Conservation (phyloP, 2,888 invertebrate genomes). For the Drosophila lacicola region DNA sequence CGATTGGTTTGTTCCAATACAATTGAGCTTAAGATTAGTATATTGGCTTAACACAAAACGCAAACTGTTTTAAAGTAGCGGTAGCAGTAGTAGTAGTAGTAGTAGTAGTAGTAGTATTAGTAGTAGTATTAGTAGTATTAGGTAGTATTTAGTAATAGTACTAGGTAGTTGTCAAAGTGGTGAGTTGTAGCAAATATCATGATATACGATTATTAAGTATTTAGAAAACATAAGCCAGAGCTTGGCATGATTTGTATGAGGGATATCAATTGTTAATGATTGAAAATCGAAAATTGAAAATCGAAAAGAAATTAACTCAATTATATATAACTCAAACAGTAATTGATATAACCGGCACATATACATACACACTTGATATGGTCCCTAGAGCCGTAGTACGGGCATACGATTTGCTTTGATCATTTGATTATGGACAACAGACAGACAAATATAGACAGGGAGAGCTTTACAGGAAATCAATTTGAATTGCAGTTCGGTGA, state of each 20-base stretch:
- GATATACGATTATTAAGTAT: conserved; percentile 49
- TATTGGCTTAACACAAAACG: conserved; percentile 14
- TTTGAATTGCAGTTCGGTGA: conserved; percentile 20
- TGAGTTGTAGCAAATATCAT: conserved; percentile 73
- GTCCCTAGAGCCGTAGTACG: conserved; percentile 15
- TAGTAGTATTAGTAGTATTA: conserved; percentile 41
- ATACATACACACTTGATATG: conserved; percentile 44
- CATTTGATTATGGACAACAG: conserved; percentile 17
- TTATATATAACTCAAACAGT: conserved; percentile 45
- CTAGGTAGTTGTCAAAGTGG: conserved; percentile 58
- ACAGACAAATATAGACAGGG: conserved; percentile 31
- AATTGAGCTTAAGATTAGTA: conserved; percentile 72
- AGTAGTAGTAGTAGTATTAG: conserved; percentile 24
- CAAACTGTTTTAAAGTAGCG: conserved; percentile 50
- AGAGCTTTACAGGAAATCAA: conserved; percentile 13
- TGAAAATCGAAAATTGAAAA: conserved; percentile 20
- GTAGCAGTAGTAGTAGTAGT: conserved; percentile 51
- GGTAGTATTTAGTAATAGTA: conserved; percentile 50
- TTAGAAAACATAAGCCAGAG: conserved; percentile 25
- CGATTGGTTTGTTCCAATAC: conserved; percentile 34
- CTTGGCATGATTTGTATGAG: conserved; percentile 55
- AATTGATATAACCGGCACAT: conserved; percentile 50
- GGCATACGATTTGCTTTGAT: neutral
- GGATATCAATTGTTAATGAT: conserved; percentile 42
- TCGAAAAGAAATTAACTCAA: conserved; percentile 19